phyloP scores from a whole-genome alignment of 2,888 invertebrate species.

The Oxycera nigricornis region DNA sequence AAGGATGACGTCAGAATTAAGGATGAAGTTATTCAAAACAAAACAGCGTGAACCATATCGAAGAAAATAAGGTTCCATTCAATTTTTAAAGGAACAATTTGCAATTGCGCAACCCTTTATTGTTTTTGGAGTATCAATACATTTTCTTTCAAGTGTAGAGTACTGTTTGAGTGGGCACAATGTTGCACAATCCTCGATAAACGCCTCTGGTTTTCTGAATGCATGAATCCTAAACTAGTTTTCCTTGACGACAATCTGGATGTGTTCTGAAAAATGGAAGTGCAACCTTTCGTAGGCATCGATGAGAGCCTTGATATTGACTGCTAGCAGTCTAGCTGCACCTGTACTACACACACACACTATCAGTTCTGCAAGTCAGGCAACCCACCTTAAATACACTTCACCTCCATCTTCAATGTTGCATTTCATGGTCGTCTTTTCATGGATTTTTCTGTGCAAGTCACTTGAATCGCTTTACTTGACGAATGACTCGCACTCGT shows the following conservation, averaged over 20 bases:
- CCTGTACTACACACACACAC: background rate
- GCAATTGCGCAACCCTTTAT: too few relatives aligned
- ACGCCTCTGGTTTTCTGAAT: too few relatives aligned
- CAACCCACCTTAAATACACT: background rate
- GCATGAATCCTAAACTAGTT: too few relatives aligned
- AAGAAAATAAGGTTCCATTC: too few relatives aligned
- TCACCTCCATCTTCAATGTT: background rate
- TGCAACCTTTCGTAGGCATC: background rate
- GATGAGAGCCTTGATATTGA: background rate
- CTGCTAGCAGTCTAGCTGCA: background rate
- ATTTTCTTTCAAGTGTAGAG: too few relatives aligned
- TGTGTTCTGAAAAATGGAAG: background rate
- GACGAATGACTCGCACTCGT: slow-evolving; percentile 3
- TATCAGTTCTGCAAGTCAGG: background rate
- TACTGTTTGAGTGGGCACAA: too few relatives aligned
- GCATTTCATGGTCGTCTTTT: slow-evolving; percentile 15
- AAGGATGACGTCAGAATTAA: too few relatives aligned
- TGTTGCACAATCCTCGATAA: too few relatives aligned
- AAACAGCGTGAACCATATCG: too few relatives aligned
- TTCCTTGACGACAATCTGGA: background rate
- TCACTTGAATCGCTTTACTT: slow-evolving; percentile 13
- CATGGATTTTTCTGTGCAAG: background rate
- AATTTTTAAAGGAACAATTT: too few relatives aligned
- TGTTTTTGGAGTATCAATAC: too few relatives aligned
- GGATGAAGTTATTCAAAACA: too few relatives aligned